Evolutionary conservation across 2,888 invertebrate genomes (phyloP).

Genomic region (Conchocele bisecta): DNA sequence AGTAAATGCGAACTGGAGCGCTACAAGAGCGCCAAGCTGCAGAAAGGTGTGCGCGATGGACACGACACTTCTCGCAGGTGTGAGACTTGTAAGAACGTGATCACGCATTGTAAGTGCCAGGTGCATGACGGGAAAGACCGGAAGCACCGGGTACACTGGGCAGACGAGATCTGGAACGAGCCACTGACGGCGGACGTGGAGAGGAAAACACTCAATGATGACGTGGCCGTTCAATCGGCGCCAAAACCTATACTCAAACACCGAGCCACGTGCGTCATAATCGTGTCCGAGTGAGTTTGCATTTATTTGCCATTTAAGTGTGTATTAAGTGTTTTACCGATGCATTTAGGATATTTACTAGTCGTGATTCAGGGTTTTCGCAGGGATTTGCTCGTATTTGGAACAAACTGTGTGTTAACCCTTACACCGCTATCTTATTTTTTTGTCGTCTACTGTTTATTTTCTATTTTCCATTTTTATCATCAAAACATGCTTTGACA

Average conservation of each 20-base stretch:
- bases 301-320: too few relatives aligned
- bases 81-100: conserved; percentile 40
- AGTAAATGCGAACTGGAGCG: conserved; percentile 49
- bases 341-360: too few relatives aligned
- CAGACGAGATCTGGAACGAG: conserved; percentile 57
- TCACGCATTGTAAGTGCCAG: conserved; percentile 48
- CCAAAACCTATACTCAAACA: conserved; percentile 57
- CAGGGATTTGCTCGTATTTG: too few relatives aligned
- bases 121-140: conserved; percentile 30
- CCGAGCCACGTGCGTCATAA: conserved; percentile 52
- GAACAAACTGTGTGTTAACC: too few relatives aligned
- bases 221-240: background rate
- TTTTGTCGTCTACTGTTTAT: too few relatives aligned
- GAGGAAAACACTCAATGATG: too few relatives aligned
- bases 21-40: conserved; percentile 36
- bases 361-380: too few relatives aligned
- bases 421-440: too few relatives aligned
- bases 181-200: conserved; percentile 34
- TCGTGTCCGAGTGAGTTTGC: conserved; percentile 52
- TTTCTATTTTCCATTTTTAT: too few relatives aligned
- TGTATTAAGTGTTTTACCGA: too few relatives aligned
- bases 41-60: conserved; percentile 23
- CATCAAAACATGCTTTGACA: too few relatives aligned
- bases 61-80: conserved; percentile 37
- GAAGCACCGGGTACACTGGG: conserved; percentile 56